These are phyloP conservation scores for Ceyx margarethae DNA, from an alignment of 2,113 vertebrate genomes.

Conservation along the genomic window DNA sequence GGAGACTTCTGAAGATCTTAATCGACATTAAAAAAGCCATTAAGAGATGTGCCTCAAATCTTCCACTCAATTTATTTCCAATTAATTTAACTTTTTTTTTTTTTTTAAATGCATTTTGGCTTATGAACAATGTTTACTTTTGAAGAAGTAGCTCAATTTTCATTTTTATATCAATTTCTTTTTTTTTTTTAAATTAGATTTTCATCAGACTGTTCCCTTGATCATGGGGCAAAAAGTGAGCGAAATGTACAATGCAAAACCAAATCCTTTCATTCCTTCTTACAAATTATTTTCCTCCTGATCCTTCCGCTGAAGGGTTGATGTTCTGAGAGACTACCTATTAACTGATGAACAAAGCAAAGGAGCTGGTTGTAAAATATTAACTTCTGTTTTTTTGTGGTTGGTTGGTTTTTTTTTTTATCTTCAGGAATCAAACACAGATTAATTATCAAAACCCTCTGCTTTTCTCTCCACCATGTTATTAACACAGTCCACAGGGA, in stretches of 20 bases:
- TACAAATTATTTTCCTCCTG: not conserved
- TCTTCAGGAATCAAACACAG: not conserved
- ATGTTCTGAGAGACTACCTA: not conserved
- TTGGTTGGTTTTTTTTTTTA: not conserved
- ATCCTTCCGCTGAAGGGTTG: not conserved
- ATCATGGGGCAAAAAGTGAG: not conserved
- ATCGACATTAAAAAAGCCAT: not conserved
- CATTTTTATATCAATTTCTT: not conserved
- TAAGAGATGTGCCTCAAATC: not conserved
- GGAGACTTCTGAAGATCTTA: not conserved
- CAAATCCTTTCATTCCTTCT: not conserved
- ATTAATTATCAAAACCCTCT: not conserved
- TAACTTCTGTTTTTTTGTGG: not conserved
- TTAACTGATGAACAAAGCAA: not conserved
- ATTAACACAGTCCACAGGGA: not conserved
- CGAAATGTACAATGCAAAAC: not conserved
- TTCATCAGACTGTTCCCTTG: not conserved
- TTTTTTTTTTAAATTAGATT: not conserved
- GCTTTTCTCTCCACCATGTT: not conserved
- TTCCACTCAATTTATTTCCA: not conserved
- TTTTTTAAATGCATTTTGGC: not conserved
- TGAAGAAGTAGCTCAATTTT: not conserved
- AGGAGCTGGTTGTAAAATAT: not conserved
- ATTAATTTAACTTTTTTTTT: not conserved
- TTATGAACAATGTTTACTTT: not conserved